Conservation (phyloP, 2,797 vertebrate genomes). For the Chaetodon trifasciatus region DNA sequence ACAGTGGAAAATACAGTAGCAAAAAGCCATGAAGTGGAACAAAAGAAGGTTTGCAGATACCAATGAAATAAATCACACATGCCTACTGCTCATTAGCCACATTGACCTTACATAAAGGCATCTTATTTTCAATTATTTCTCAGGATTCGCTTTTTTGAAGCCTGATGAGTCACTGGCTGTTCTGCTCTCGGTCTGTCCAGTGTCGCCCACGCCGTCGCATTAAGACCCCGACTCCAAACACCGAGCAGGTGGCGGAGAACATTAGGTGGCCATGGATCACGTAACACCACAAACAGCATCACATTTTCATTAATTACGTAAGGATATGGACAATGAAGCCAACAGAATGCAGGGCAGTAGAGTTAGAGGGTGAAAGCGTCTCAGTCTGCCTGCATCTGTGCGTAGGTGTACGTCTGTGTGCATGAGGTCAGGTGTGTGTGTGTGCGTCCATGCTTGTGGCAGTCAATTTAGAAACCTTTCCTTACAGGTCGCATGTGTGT, state of each 20-base stretch:
- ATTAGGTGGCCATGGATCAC: conserved; percentile 68
- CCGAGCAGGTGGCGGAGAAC: conserved; percentile 74
- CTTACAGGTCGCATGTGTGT: not conserved
- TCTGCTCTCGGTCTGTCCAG: conserved; percentile 66
- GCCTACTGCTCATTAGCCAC: conserved; percentile 38
- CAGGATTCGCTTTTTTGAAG: conserved; percentile 44
- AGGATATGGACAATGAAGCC: conserved; percentile 58
- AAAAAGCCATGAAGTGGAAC: conserved; percentile 33
- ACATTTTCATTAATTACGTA: conserved; percentile 68
- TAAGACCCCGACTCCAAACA: conserved; percentile 67
- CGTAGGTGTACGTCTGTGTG: conserved; percentile 25
- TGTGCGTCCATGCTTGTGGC: not conserved
- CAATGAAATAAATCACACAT: conserved; percentile 33
- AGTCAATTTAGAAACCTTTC: not conserved
- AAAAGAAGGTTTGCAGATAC: conserved; percentile 42
- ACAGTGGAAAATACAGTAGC: conserved; percentile 18
- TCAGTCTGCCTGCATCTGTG: conserved; percentile 16
- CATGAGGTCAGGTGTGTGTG: not conserved
- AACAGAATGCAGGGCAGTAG: conserved; percentile 45
- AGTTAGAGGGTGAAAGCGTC: conserved; percentile 25
- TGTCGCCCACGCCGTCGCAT: conserved; percentile 65
- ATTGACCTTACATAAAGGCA: conserved; percentile 48
- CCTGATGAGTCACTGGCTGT: conserved; percentile 75
- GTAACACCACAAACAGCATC: conserved; percentile 56
- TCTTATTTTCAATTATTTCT: conserved; percentile 65